Evolutionary conservation across 2,888 invertebrate genomes (phyloP).

Genomic region (Lymantria monacha): DNA sequence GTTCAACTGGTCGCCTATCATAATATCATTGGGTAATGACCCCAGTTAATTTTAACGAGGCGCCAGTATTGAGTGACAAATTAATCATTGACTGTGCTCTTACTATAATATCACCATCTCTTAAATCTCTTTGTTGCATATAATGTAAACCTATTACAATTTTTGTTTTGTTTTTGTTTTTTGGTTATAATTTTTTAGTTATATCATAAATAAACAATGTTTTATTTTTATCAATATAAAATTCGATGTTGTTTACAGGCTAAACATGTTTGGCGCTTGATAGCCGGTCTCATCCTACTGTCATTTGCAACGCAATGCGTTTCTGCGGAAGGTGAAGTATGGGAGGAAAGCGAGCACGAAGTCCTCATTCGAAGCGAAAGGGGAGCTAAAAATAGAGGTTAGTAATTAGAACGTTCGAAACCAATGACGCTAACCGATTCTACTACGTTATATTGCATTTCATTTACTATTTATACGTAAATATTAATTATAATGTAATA

Average conservation of each 20-base stretch:
- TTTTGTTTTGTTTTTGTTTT: background rate
- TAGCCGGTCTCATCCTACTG: constrained; percentile 75
- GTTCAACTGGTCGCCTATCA: constrained; percentile 19
- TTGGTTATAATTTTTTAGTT: too few species aligned
- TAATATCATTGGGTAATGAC: constrained; percentile 40
- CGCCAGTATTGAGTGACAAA: constrained; percentile 40
- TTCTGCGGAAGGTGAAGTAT: constrained; percentile 86
- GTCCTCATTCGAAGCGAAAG: constrained; percentile 90
- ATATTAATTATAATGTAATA: too few species aligned
- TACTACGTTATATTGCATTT: constrained; percentile 11
- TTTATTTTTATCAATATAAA: background rate
- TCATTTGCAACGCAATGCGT: constrained; percentile 62
- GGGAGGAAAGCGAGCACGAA: constrained; percentile 91
- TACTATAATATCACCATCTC: constrained; percentile 5
- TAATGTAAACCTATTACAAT: background rate
- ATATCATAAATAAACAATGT: too few species aligned
- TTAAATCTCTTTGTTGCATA: background rate
- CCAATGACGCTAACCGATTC: constrained; percentile 19
- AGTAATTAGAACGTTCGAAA: constrained; percentile 32
- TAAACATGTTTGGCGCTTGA: constrained; percentile 65
- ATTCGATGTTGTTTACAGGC: constrained; percentile 36
- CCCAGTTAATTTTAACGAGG: constrained; percentile 61
- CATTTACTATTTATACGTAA: constrained; percentile 1
- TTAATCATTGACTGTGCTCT: constrained; percentile 54
- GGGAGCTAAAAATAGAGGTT: constrained; percentile 89